These are phyloP conservation scores for Agraylea sexmaculata DNA, from an alignment of 1,140 invertebrate genomes.

Conservation along the genomic window DNA sequence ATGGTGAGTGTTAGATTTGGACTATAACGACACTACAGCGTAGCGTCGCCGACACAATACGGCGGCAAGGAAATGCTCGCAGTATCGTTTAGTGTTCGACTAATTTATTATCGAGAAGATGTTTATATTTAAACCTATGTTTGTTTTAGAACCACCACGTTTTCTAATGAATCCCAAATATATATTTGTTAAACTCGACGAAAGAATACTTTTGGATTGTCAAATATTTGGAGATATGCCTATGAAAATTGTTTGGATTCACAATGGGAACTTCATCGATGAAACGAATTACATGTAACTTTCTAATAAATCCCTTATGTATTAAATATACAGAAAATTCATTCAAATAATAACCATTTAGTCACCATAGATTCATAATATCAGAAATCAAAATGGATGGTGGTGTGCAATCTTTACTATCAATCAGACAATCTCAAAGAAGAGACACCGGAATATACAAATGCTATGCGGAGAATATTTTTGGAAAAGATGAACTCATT, in stretches of 20 bases:
- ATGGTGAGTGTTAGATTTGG: conserved; percentile 44
- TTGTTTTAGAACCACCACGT: conserved; percentile 57
- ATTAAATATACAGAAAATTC: neutral
- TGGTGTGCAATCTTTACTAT: conserved; percentile 55
- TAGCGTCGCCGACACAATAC: neutral
- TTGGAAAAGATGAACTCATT: conserved; percentile 69
- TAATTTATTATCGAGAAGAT: neutral
- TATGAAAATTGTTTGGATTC: conserved; percentile 66
- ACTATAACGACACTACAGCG: neutral
- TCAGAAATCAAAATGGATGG: conserved; percentile 56
- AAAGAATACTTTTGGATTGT: conserved; percentile 60
- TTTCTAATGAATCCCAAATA: conserved; percentile 61
- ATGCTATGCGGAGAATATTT: conserved; percentile 73
- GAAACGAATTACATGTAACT: conserved; percentile 47
- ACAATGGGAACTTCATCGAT: conserved; percentile 49
- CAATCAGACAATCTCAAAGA: conserved; percentile 53
- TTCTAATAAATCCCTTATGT: too few relatives aligned
- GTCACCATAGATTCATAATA: conserved; percentile 31
- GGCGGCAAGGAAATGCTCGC: neutral
- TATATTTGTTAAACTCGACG: conserved; percentile 55
- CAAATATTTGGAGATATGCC: conserved; percentile 78
- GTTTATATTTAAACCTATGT: neutral
- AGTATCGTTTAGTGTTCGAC: neutral
- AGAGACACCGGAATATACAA: conserved; percentile 75
- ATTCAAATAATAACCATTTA: neutral